Evolutionary conservation across 2,888 invertebrate species (phyloP).

Genomic region (Caenorhabditis angaria): DNA sequence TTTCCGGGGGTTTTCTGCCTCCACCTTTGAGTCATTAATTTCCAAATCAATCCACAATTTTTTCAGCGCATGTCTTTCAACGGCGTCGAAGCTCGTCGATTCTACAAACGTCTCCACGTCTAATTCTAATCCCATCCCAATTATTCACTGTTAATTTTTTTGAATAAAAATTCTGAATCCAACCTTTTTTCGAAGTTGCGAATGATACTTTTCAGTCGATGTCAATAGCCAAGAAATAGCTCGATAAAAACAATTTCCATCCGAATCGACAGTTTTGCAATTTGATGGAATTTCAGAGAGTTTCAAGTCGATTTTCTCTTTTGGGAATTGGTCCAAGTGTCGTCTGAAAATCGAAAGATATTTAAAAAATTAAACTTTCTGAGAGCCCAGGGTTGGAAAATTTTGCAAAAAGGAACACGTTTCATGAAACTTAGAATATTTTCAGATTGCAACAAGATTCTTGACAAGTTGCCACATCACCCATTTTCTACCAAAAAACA

Average conservation of each 20-base stretch:
- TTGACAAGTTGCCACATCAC: too few species aligned
- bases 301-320: not conserved
- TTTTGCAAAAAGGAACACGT: too few species aligned
- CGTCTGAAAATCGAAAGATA: not conserved
- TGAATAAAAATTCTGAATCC: not conserved
- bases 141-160: not conserved
- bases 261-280: not conserved
- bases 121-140: not conserved
- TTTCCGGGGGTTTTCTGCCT: not conserved
- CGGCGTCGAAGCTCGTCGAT: slow-evolving; percentile 63
- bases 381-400: not conserved
- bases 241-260: slow-evolving; percentile 27
- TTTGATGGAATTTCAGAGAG: not conserved
- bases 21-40: not conserved
- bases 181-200: not conserved
- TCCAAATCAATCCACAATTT: not conserved
- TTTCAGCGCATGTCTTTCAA: slow-evolving; percentile 64
- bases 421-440: not conserved
- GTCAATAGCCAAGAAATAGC: slow-evolving; percentile 22
- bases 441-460: too few species aligned
- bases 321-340: slow-evolving; percentile 3
- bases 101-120: slow-evolving; percentile 59
- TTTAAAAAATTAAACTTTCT: not conserved
- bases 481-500: too few species aligned
- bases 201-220: not conserved